A percentile compares a stretch with the other conserved stretches of the same genome.
These are phyloP conservation scores for Puffinus mauretanicus DNA, from an alignment of 2,113 vertebrate species.

Conservation along the genomic window DNA sequence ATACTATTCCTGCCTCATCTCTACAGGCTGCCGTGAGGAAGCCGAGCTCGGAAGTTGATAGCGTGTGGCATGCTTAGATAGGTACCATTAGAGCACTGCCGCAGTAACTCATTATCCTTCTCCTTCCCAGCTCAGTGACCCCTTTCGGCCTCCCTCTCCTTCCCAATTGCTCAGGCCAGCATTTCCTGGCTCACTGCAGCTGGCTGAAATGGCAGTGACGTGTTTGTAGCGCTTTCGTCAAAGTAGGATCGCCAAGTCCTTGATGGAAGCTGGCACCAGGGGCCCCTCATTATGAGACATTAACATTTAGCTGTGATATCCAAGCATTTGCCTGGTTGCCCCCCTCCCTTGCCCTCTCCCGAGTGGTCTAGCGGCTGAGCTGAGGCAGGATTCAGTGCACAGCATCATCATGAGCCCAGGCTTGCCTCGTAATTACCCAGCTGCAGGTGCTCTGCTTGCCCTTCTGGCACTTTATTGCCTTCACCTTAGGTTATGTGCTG, in stretches of 20 bases:
- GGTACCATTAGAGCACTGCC: neutral
- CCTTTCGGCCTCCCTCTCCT: neutral
- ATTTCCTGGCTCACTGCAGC: neutral
- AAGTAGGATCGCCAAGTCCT: neutral
- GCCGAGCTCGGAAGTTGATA: neutral
- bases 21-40: neutral
- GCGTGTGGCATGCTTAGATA: neutral
- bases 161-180: neutral
- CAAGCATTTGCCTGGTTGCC: neutral
- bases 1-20: neutral
- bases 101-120: neutral
- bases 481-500: neutral
- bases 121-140: neutral
- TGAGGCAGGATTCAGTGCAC: neutral
- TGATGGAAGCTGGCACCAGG: neutral
- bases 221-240: neutral
- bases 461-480: neutral
- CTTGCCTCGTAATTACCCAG: neutral
- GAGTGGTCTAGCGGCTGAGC: neutral
- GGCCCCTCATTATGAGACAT: neutral
- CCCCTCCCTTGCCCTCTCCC: neutral
- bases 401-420: neutral
- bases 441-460: neutral
- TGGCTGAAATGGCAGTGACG: neutral
- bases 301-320: neutral